These are phyloP conservation scores for Bergia puertoricense DNA, from an alignment of 92 coral and sea anemone species.

Conservation along the genomic window DNA sequence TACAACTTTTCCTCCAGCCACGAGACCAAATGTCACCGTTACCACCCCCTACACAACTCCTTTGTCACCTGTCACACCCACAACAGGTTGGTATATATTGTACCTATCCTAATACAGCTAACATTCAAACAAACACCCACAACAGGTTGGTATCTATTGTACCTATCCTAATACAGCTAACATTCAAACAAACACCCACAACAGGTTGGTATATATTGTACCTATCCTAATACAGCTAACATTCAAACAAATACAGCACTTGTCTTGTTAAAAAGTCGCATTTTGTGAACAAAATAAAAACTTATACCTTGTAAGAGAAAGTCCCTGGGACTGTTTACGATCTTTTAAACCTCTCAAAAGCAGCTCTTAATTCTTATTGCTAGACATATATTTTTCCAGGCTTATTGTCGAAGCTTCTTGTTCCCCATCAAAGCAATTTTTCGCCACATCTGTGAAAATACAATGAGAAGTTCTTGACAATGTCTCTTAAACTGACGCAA, in stretches of 20 bases:
- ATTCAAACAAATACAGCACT: not conserved
- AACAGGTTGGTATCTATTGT: constrained; percentile 44
- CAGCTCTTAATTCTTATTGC: too few relatives aligned
- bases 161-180: not conserved
- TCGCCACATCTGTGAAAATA: too few relatives aligned
- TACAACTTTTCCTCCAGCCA: not conserved
- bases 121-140: constrained; percentile 33
- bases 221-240: not conserved
- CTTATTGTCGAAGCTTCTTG: too few relatives aligned
- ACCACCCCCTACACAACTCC: constrained; percentile 44
- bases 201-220: not conserved
- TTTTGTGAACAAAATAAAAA: too few relatives aligned
- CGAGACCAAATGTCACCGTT: constrained; percentile 19
- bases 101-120: not conserved
- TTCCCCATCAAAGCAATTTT: too few relatives aligned
- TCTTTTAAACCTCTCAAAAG: too few relatives aligned
- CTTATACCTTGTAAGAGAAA: too few relatives aligned
- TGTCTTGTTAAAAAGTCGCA: too few relatives aligned
- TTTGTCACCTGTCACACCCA: constrained; percentile 49
- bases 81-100: constrained; percentile 47
- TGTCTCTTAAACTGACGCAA: not conserved
- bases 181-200: too few relatives aligned
- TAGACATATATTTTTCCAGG: too few relatives aligned
- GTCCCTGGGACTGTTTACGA: too few relatives aligned
- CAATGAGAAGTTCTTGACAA: too few relatives aligned